Evolutionary conservation across 1,140 invertebrate genomes (phyloP).

Genomic region (Zophobas morio): DNA sequence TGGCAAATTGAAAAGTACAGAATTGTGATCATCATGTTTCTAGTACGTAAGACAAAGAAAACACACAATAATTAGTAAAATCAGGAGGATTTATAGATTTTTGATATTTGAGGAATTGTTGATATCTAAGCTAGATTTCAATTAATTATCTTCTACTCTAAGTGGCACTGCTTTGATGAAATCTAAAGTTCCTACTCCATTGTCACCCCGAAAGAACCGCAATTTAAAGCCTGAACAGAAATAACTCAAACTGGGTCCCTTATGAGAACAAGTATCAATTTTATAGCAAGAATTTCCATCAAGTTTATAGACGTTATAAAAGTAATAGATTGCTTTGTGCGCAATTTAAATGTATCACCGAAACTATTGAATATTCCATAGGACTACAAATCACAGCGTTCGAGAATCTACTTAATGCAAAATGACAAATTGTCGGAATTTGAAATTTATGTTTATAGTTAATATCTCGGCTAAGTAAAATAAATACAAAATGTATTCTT

Average conservation of each 20-base stretch:
- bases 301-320: conserved; percentile 26
- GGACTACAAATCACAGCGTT: conserved; percentile 24
- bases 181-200: conserved; percentile 1
- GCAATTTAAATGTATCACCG: conserved; percentile 34
- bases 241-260: conserved; percentile 27
- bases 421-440: conserved; percentile 18
- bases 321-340: conserved; percentile 28
- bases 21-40: too few species aligned
- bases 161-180: too few species aligned
- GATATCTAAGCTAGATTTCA: too few species aligned
- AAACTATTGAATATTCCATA: not conserved
- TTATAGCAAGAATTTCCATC: conserved; percentile 34
- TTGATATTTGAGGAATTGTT: too few species aligned
- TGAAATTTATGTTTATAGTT: conserved; percentile 10
- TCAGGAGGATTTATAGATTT: too few species aligned
- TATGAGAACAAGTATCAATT: conserved; percentile 34
- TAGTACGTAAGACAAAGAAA: too few species aligned
- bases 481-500: conserved; percentile 31
- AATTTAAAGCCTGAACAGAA: not conserved
- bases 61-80: too few species aligned
- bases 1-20: too few species aligned
- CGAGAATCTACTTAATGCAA: conserved; percentile 8
- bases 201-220: conserved; percentile 5
- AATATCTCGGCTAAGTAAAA: conserved; percentile 4
- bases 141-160: too few species aligned